Evolutionary conservation across 2,797 vertebrate species (phyloP).

Genomic region (Darevskia nairensis): DNA sequence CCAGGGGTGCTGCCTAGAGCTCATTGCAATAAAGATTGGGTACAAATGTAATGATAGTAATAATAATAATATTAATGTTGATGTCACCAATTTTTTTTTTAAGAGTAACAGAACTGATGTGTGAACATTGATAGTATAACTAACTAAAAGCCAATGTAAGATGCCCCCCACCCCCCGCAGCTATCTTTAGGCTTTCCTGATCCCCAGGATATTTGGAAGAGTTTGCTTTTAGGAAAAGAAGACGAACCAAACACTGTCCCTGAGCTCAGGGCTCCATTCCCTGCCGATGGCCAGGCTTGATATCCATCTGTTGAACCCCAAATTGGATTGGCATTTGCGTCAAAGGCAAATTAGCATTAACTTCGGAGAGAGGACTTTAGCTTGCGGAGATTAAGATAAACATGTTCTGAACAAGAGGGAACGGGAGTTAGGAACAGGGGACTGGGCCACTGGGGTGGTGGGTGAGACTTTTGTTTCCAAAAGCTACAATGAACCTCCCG

Average conservation of each 20-base stretch:
- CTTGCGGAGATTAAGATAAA: conserved; percentile 22
- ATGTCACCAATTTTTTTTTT: too few species aligned
- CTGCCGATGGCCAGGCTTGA: conserved; percentile 6
- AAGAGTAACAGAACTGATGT: too few species aligned
- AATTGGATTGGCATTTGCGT: conserved; percentile 61
- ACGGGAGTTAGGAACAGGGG: not conserved
- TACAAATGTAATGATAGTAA: too few species aligned
- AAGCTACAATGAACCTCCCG: conserved; percentile 8
- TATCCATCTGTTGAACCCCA: conserved; percentile 55
- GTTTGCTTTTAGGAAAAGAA: not conserved
- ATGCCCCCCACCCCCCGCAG: not conserved
- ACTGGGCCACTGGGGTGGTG: not conserved
- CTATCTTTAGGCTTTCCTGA: conserved; percentile 42
- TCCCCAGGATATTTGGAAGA: not conserved
- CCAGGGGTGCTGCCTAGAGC: too few species aligned
- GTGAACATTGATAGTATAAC: too few species aligned
- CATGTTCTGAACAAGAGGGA: conserved; percentile 20
- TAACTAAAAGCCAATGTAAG: not conserved
- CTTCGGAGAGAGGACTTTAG: conserved; percentile 33
- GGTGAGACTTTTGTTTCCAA: conserved; percentile 14
- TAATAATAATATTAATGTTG: too few species aligned
- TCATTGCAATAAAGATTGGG: too few species aligned
- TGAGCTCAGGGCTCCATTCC: conserved; percentile 36
- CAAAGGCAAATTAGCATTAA: conserved; percentile 62
- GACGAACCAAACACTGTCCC: not conserved